phyloP scores from a whole-genome alignment of 35 echinoderm and acorn worm genomes.

The Diadema setosum region DNA sequence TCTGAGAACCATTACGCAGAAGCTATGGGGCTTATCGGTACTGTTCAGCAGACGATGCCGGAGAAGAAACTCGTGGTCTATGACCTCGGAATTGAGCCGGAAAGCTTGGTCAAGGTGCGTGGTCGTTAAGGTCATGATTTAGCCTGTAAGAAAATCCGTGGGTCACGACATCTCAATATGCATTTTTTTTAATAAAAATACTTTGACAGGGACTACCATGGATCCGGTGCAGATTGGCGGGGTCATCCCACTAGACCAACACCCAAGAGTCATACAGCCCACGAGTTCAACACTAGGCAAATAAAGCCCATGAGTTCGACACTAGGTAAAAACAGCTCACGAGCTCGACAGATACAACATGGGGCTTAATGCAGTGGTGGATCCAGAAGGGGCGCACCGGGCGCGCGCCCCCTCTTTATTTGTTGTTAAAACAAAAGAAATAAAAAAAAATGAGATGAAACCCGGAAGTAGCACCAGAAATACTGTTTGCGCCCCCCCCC shows the following conservation, averaged over 20 bases:
- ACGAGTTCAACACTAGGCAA: not conserved
- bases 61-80: slow-evolving; percentile 35
- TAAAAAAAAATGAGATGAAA: no score
- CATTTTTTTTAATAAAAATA: not conserved
- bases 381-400: no score
- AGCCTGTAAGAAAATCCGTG: no score
- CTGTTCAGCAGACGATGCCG: slow-evolving; percentile 40
- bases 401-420: no score
- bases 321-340: no score
- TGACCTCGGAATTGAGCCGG: slow-evolving; percentile 18
- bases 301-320: not conserved
- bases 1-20: slow-evolving; percentile 51
- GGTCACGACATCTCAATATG: not conserved
- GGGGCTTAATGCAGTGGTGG: no score
- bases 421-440: no score
- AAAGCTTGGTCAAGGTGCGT: not conserved
- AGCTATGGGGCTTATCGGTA: slow-evolving; percentile 30
- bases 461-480: no score
- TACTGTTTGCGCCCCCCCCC: no score
- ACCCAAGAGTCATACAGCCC: not conserved
- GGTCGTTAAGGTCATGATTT: no score
- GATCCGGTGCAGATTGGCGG: not conserved
- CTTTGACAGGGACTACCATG: not conserved
- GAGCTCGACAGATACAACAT: no score
- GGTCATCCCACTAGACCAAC: not conserved